These are phyloP conservation scores for Tragulus kanchil DNA, from an alignment of 2,113 vertebrate genomes.

Conservation along the genomic window DNA sequence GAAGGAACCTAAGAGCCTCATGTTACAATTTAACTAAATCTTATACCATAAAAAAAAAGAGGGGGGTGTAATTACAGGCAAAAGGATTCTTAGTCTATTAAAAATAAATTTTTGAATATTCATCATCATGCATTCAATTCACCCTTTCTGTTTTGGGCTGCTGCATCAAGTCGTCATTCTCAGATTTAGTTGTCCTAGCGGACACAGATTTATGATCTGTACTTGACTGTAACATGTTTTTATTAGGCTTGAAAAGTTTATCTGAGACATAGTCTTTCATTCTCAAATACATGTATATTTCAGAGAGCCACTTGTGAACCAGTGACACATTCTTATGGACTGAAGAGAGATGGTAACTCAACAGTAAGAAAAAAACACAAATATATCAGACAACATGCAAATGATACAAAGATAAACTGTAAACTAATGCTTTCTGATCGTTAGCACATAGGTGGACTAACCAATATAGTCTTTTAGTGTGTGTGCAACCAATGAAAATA, in stretches of 20 bases:
- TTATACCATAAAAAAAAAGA: neutral
- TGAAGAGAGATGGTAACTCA: neutral
- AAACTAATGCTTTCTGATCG: neutral
- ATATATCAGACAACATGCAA: neutral
- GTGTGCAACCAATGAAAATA: neutral
- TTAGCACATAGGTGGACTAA: neutral
- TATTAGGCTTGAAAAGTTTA: neutral
- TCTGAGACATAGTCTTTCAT: constrained; percentile 7
- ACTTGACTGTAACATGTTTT: neutral
- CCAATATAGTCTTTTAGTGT: neutral
- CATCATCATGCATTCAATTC: neutral
- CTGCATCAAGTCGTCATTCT: neutral
- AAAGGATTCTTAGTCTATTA: neutral
- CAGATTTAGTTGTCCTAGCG: neutral
- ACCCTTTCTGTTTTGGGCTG: neutral
- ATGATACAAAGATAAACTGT: neutral
- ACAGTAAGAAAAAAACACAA: neutral
- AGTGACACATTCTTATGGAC: neutral
- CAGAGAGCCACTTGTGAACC: neutral
- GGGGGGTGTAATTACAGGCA: neutral
- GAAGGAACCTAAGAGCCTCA: neutral
- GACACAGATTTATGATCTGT: neutral
- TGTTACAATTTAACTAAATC: neutral
- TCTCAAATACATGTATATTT: neutral
- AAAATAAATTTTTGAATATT: neutral